These are phyloP conservation scores for Phaedon cochleariae DNA, from an alignment of 2,888 invertebrate genomes.

Conservation along the genomic window DNA sequence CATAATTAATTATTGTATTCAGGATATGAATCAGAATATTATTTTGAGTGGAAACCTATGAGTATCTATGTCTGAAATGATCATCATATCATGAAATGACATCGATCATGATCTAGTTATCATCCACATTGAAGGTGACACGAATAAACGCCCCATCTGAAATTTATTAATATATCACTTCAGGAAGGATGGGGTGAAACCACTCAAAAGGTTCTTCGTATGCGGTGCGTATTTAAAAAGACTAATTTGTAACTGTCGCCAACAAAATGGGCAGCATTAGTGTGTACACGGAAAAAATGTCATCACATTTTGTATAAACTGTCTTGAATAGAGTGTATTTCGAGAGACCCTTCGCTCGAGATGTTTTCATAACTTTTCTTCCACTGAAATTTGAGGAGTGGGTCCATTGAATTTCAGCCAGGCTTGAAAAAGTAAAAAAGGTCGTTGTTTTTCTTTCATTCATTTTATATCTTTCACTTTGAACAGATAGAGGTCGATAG, in stretches of 20 bases:
- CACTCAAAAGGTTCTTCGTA: constrained; percentile 36
- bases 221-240: constrained; percentile 47
- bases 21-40: too few relatives aligned
- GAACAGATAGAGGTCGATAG: too few relatives aligned
- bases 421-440: constrained; percentile 20
- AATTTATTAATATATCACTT: constrained; percentile 36
- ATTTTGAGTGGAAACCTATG: too few relatives aligned
- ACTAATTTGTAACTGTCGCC: constrained; percentile 51
- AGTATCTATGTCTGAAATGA: too few relatives aligned
- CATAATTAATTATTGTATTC: too few relatives aligned
- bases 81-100: background rate
- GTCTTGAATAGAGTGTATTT: constrained; percentile 42
- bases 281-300: constrained; percentile 49
- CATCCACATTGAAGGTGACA: background rate
- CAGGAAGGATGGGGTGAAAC: constrained; percentile 30
- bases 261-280: constrained; percentile 50
- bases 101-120: background rate
- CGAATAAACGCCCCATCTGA: constrained; percentile 19
- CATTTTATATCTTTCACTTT: constrained; percentile 12
- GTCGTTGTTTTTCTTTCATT: too few relatives aligned
- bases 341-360: constrained; percentile 36
- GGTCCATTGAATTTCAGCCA: constrained; percentile 28
- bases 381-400: constrained; percentile 36
- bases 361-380: constrained; percentile 44
- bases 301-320: constrained; percentile 47